These are phyloP conservation scores for Myrmecophaga tridactyla DNA, from an alignment of 2,113 vertebrate species.

Conservation along the genomic window DNA sequence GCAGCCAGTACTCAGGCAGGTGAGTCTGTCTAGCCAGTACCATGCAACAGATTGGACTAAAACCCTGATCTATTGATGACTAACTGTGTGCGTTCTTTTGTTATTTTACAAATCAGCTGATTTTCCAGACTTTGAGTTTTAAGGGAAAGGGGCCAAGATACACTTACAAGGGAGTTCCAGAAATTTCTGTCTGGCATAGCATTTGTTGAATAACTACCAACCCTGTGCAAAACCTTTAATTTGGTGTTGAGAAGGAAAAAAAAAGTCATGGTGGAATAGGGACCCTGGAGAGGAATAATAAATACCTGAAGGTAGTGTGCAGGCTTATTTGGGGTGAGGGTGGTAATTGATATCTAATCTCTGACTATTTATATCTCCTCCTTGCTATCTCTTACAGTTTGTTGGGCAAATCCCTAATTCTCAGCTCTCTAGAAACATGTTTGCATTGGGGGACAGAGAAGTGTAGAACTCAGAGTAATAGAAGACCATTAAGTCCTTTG, in stretches of 20 bases:
- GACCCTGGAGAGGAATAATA: background rate
- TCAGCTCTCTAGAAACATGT: background rate
- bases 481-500: background rate
- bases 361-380: background rate
- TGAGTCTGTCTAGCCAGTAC: background rate
- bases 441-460: background rate
- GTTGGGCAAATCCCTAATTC: background rate
- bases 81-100: background rate
- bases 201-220: background rate
- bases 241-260: background rate
- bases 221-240: background rate
- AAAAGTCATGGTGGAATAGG: background rate
- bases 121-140: background rate
- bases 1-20: background rate
- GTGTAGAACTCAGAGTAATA: background rate
- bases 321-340: background rate
- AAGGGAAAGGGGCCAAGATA: background rate
- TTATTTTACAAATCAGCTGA: background rate
- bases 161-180: background rate
- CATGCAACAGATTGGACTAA: background rate
- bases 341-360: background rate
- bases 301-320: background rate
- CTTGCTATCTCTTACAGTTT: background rate
- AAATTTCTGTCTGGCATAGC: constrained; percentile 26
- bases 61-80: background rate